Base-by-base conservation (phyloP, 2,888 invertebrate species). In the Noctua pronuba region DNA sequence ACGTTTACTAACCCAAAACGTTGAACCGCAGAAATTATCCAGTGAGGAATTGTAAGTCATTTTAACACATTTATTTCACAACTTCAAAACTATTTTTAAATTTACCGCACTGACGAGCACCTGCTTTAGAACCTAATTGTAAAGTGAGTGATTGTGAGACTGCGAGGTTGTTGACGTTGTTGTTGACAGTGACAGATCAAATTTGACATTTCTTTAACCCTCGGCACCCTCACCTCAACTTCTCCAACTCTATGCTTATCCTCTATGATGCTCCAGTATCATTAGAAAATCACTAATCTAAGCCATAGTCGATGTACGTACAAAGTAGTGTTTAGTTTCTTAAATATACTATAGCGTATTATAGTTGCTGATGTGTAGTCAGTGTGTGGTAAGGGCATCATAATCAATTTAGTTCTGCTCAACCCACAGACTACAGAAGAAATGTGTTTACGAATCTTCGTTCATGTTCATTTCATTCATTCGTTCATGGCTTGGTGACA, bases 21-120 rank as follows among this genome's bases (percentile, higher is more conserved):
- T 94, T 71, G 97, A 97, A 83, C 98, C 98, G 93, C 98, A 98
- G 96, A 98, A 98, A 86, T 97, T 95, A 94, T 98, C 98, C 97
- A 98, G 97, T 85, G 97, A 94, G 90, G 97, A 96, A 93, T 95
- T 94, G 11, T 8, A 64, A 44, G 62, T 49, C 81, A 88, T 87
- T 58, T 28, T 64, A 69, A 1, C 18, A 65, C 13, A 62, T 38
- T 13, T 55, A 64, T 49, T 77, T 62, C 35, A 46, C 28, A 72
- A 82, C 16, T 66, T 52, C 35, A 65, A 24, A 65, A 71, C 46
- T 31, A 31, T 16, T 73, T 86, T 83, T 62, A 82, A 83, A 82
- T 84, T 84, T 88, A 75, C 82, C 88, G 84, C 85, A 86, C 78
- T 79, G 64, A 77, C 71, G 35, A 73, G 44, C 68, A 73, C 64